These are phyloP conservation scores for Brotula barbata DNA, from an alignment of 2,797 vertebrate species.

Conservation along the genomic window DNA sequence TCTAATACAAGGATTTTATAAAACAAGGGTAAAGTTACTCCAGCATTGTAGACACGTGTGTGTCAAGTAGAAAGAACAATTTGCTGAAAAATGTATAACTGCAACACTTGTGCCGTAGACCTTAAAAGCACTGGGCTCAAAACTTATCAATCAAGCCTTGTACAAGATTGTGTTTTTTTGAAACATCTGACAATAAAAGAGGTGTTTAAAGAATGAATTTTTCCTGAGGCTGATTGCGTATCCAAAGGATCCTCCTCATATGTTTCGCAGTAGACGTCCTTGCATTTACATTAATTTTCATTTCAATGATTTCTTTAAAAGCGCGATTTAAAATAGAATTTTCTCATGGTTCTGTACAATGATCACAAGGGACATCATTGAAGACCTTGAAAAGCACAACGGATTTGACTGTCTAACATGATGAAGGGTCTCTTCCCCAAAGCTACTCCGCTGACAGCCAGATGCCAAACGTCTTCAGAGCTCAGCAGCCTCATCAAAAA, in stretches of 20 bases:
- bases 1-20: no score
- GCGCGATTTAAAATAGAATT: slow-evolving; percentile 29
- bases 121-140: no score
- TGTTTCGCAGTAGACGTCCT: background rate
- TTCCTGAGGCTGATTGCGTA: background rate
- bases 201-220: no score
- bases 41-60: no score
- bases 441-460: slow-evolving; percentile 68
- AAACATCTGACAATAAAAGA: no score
- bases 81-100: no score
- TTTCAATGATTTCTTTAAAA: slow-evolving; percentile 27
- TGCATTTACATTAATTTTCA: slow-evolving; percentile 24
- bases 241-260: background rate
- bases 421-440: slow-evolving; percentile 60
- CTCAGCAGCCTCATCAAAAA: slow-evolving; percentile 61
- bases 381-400: slow-evolving; percentile 64
- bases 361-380: slow-evolving; percentile 58
- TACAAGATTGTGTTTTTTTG: no score
- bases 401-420: slow-evolving; percentile 60
- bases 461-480: slow-evolving; percentile 57
- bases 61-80: no score
- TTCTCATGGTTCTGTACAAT: slow-evolving; percentile 24
- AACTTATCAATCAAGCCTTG: no score
- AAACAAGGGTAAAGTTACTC: no score
- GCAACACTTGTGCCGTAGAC: no score